Evolutionary conservation across 2,797 vertebrate species (phyloP).

Genomic region (Neosalanx taihuensis): DNA sequence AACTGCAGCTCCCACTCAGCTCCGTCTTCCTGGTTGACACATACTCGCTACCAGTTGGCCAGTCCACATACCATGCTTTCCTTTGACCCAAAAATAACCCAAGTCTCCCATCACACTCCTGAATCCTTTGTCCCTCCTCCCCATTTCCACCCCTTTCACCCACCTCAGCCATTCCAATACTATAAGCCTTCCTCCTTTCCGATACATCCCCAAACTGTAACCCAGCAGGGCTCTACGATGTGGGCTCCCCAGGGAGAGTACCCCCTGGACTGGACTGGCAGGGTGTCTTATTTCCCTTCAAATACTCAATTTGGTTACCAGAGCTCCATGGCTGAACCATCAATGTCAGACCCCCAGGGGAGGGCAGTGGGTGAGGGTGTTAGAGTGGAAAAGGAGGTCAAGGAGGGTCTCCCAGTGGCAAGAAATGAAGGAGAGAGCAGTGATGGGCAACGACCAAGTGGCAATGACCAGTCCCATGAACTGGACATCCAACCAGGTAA

Average conservation of each 20-base stretch:
- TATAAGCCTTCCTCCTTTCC: slow-evolving; percentile 9
- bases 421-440: slow-evolving; percentile 22
- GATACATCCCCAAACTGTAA: not conserved
- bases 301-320: slow-evolving; percentile 15
- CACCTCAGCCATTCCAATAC: slow-evolving; percentile 24
- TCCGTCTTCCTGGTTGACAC: slow-evolving; percentile 51
- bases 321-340: slow-evolving; percentile 32
- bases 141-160: slow-evolving; percentile 9
- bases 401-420: slow-evolving; percentile 1
- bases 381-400: not conserved
- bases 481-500: slow-evolving; percentile 71
- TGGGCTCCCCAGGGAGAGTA: slow-evolving; percentile 17
- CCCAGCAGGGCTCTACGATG: slow-evolving; percentile 25
- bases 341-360: slow-evolving; percentile 32
- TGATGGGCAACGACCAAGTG: slow-evolving; percentile 14
- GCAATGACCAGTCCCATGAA: slow-evolving; percentile 45
- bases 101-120: slow-evolving; percentile 13
- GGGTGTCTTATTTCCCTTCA: slow-evolving; percentile 11
- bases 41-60: slow-evolving; percentile 22
- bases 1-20: slow-evolving; percentile 12
- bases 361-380: slow-evolving; percentile 5
- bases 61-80: slow-evolving; percentile 25
- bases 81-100: slow-evolving; percentile 14
- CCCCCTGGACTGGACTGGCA: slow-evolving; percentile 27
- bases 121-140: slow-evolving; percentile 20